A percentile compares a stretch with the other conserved stretches of the same genome.
Conservation (phyloP, 1,140 invertebrate genomes). For the Drosophila busckii region DNA sequence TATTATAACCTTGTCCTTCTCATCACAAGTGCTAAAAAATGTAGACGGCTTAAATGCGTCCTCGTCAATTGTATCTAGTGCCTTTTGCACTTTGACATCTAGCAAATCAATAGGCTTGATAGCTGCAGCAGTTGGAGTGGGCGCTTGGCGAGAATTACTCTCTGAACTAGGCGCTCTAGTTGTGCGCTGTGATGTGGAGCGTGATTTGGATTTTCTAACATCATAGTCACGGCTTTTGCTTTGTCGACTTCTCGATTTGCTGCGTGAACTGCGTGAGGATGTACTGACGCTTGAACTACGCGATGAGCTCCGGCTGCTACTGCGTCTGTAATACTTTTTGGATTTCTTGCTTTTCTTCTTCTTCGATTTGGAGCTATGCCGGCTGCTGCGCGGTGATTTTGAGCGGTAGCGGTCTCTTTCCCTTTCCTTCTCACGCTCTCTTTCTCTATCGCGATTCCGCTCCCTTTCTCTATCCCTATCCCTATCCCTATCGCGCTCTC, state of each 20-base stretch:
- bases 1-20: slow-evolving; percentile 64
- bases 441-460: slow-evolving; percentile 21
- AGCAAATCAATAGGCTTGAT: slow-evolving; percentile 57
- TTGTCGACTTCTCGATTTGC: slow-evolving; percentile 55
- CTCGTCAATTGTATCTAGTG: slow-evolving; percentile 67
- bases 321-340: slow-evolving; percentile 66
- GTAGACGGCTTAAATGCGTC: slow-evolving; percentile 55
- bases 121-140: slow-evolving; percentile 4
- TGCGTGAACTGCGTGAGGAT: slow-evolving; percentile 46
- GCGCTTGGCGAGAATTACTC: slow-evolving; percentile 28
- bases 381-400: slow-evolving; percentile 46
- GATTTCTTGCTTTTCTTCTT: slow-evolving; percentile 73
- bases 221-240: slow-evolving; percentile 55
- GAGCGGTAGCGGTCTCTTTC: slow-evolving; percentile 48
- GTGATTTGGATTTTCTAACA: slow-evolving; percentile 46
- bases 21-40: slow-evolving; percentile 61
- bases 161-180: slow-evolving; percentile 55
- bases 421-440: slow-evolving; percentile 12
- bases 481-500: slow-evolving; percentile 41
- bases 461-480: slow-evolving; percentile 44
- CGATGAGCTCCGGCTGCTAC: slow-evolving; percentile 58
- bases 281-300: no score
- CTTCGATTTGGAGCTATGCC: slow-evolving; percentile 55
- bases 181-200: slow-evolving; percentile 46
- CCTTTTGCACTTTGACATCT: slow-evolving; percentile 59